Base-by-base conservation (phyloP, 1,140 invertebrate species). In the Anadara kagoshimensis region DNA sequence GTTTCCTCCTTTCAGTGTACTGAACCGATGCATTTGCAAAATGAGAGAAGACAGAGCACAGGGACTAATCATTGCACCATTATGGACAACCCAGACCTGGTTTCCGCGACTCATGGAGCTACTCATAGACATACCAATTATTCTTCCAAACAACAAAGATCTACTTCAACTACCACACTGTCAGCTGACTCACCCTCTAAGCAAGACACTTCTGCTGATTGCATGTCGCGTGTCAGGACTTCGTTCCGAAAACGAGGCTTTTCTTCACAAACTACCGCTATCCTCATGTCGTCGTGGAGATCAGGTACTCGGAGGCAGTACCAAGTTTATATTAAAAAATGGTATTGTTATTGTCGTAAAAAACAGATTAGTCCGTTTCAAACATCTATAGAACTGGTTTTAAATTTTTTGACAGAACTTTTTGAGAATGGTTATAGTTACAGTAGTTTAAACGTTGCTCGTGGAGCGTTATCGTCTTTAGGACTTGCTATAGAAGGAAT, bases 1-100 rank as follows among this genome's bases (percentile, higher is more conserved):
- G 16, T 75, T 75, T 64, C 75, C 71, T 36, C 78, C 71, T 43
- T 80, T 77, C 47, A 75, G 61, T 29, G 29, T 78, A 44, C 64
- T 73, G 62, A 56, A 56, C 18, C 43, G 45, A 24, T 44, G 45
- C 14, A 43, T 75, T 44, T 64, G 72, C 45, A 79, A 79, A 43
- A 44, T 79, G 14, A 43, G 54, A 45, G n/a, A 56, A 41, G 64
- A 80, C 56, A 29, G 69, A 36, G 69, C 67, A 47, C 65, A 74
- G 47, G 47, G 43, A 18, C 45, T 69, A 16, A 8, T 79, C 8
- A 58, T 77, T 29, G 41, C 65, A 49, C 74, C 67, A 44, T 45
- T 62, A 20, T 78, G 73, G 73, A 14, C 71, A 36, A 64, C 73
- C 1, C 78, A 78, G 20, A 24, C 36, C 22, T 73, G 63, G 63